Evolutionary conservation across 2,888 invertebrate genomes (phyloP).

Genomic region (Phytoseiulus persimilis): DNA sequence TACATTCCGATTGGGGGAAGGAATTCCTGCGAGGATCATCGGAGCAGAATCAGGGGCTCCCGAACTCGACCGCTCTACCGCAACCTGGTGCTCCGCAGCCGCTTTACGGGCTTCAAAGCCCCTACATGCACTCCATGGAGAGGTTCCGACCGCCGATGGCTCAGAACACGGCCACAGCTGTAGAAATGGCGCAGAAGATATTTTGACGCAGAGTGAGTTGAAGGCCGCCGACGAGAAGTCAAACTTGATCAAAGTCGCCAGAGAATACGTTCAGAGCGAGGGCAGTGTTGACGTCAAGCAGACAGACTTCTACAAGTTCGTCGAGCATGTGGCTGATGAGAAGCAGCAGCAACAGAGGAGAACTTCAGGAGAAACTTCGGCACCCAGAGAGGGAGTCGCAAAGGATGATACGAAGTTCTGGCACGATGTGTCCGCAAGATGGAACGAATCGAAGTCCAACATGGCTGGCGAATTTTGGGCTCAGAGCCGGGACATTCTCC

Average conservation of each 20-base stretch:
- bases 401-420: neutral
- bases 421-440: neutral
- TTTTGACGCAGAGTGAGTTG: conserved; percentile 46
- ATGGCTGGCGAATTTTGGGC: conserved; percentile 46
- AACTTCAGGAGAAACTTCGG: conserved; percentile 17
- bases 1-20: too few species aligned
- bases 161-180: conserved; percentile 40
- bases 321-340: conserved; percentile 43
- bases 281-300: conserved; percentile 44
- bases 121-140: neutral
- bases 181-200: conserved; percentile 50
- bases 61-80: neutral
- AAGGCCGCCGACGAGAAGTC: neutral
- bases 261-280: conserved; percentile 42
- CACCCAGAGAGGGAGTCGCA: too few species aligned
- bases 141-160: conserved; percentile 19
- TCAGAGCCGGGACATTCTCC: neutral
- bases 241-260: neutral
- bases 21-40: neutral
- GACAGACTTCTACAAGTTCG: conserved; percentile 43
- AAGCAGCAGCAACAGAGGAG: conserved; percentile 22
- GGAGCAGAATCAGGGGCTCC: neutral
- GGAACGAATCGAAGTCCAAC: conserved; percentile 51
- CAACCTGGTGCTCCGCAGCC: conserved; percentile 18
- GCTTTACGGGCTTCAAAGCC: conserved; percentile 17